Base-by-base conservation (phyloP, 2,113 vertebrate species). In the Mionectes macconnelli region DNA sequence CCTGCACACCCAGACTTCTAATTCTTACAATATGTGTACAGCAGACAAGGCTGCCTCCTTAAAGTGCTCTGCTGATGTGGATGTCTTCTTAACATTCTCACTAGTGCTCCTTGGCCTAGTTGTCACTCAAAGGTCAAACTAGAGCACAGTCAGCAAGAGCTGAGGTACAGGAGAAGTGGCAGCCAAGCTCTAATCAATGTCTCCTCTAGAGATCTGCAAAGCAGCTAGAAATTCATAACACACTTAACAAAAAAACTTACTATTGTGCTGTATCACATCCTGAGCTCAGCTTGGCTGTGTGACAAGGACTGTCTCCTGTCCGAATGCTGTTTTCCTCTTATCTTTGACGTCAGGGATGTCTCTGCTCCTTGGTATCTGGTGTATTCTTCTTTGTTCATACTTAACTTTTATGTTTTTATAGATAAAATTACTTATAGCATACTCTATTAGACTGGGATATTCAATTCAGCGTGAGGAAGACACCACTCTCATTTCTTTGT, bases 191-290 rank as follows among this genome's bases (percentile, higher is more conserved):
- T 59, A 79, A 63, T 92, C 84, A 89, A 23, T 37, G 35, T 39
- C 81, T 91, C 52, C 81, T 77, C 72, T 81, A 64, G 59, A 93
- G 84, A 87, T 79, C 63, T 75, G 39, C 45, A 92, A 89, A 95
- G 68, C 23, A 59, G 69, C 53, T 56, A 77, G 30, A 87, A 89
- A 93, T 66, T 59, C 45, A 28, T 76, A 85, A 73, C 40, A 42
- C 66, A 44, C 40, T 90, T 66, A 80, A 85, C 30, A 68, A 77
- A 87, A 74, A 31, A 84, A 42, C 50, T 84, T 80, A 55, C 40
- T 84, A 56, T 37, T 89, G 76, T 72, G 53, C 57, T 89, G 86
- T 67, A 94, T 78, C 76, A 64, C 53, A 87, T 57, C 57, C 62
- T 82, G 53, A 86, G 69, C 53, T 88, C 70, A 66, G 50, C 62